Evolutionary conservation across 2,113 vertebrate genomes (phyloP).

Genomic region (Stomatorhinus ivindoensis): DNA sequence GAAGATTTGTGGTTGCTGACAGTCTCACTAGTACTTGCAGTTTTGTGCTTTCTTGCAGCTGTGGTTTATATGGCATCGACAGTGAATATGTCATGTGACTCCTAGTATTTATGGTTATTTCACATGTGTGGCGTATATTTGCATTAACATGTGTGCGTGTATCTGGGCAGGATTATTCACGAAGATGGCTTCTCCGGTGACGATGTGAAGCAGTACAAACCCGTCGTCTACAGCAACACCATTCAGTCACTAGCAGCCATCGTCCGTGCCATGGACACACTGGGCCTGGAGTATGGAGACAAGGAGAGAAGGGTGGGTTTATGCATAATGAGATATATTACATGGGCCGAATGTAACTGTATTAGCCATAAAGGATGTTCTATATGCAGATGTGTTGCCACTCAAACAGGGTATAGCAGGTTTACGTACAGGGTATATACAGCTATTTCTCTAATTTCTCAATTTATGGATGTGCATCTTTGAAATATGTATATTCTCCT

Average conservation of each 20-base stretch:
- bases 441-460: not conserved
- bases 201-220: slow-evolving; percentile 99
- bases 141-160: not conserved
- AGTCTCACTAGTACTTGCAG: not conserved
- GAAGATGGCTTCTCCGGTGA: slow-evolving; percentile 98
- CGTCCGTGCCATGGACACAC: slow-evolving; percentile 95
- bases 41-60: not conserved
- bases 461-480: not conserved
- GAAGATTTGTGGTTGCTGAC: not conserved
- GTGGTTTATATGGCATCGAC: not conserved
- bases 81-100: not conserved
- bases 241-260: slow-evolving; percentile 98
- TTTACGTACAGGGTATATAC: not conserved
- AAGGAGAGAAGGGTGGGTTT: slow-evolving; percentile 90
- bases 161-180: slow-evolving; percentile 82
- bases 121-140: not conserved
- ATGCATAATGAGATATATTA: not conserved
- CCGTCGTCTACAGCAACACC: slow-evolving; percentile 99
- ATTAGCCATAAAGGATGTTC: not conserved
- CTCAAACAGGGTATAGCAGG: not conserved
- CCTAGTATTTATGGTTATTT: not conserved
- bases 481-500: no score
- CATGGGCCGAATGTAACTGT: not conserved
- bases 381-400: not conserved
- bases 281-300: slow-evolving; percentile 94